Evolutionary conservation across 2,113 vertebrate genomes (phyloP), one percentile per base, ranked within the genome.

Genomic region (Ammodramus savannarum): DNA sequence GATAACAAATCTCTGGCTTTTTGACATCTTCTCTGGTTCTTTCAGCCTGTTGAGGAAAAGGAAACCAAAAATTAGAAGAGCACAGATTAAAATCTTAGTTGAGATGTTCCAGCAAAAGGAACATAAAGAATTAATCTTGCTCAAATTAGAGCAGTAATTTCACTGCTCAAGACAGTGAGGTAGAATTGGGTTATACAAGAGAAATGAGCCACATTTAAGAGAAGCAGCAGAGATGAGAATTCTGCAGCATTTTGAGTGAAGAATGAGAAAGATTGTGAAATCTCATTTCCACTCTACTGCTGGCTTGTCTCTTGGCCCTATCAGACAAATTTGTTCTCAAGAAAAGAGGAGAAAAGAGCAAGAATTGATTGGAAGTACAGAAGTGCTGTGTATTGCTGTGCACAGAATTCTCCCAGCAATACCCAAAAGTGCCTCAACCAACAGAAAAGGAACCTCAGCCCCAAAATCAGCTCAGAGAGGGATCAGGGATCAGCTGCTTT

Each of bases 11-110:
- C 98, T 98, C 85, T 99, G 98, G 92, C 98, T 97, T 95, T 95
- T 98, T 29, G 98, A 98, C 96, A 99, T 97, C 78, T 97, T 98
- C 27, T 96, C 65, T 19, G 98, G 98, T 97, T 99, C 99, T 96
- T 98, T 98, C 48, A 99, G 85, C 93, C 99, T 99, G 94, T 89
- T 71, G 68, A 90, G 67, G 75, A 85, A 87, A 76, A 95, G 32
- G 78, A 74, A 89, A 55, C 13, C 41, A 44, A 85, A 89, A 72
- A 39, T 94, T 39, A 90, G 10, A 21, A 62, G 39, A 75, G 52
- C 66, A 54, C 16, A 79, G 38, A 79, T 90, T 44, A 59, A 87
- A 90, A 51, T 41, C 48, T 25, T 63, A 44, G 46, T 58, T 48
- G 59, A 93, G 59, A 80, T 55, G 43, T 83, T 94, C 67, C 81